Evolutionary conservation across 2,113 vertebrate genomes (phyloP).

Genomic region (Piaya cayana): DNA sequence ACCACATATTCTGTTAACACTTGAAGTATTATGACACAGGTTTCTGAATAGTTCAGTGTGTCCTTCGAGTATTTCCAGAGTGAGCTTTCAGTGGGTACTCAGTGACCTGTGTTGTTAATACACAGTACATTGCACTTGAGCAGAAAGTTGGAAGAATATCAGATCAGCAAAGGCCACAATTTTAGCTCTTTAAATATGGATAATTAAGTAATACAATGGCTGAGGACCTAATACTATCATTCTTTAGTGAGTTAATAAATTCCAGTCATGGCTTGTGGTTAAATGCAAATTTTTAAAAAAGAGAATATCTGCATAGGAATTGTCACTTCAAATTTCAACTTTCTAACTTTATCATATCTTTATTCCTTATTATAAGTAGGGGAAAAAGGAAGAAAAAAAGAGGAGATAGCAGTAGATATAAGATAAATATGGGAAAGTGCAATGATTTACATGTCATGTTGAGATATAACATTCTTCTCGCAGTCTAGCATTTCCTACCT

Average conservation of each 20-base stretch:
- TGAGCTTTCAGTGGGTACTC: slow-evolving; percentile 62
- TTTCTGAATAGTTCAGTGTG: slow-evolving; percentile 58
- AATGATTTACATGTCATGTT: slow-evolving; percentile 28
- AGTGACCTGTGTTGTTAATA: slow-evolving; percentile 69
- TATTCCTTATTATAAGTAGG: neutral
- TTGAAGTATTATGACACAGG: slow-evolving; percentile 45
- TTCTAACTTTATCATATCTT: slow-evolving; percentile 56
- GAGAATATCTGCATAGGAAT: slow-evolving; percentile 49
- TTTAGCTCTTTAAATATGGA: slow-evolving; percentile 71
- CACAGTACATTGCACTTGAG: slow-evolving; percentile 21
- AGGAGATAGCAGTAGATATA: neutral
- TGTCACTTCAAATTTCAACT: slow-evolving; percentile 24
- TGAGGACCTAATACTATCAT: slow-evolving; percentile 60
- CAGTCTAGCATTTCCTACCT: neutral
- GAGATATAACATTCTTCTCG: neutral
- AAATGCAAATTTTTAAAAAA: slow-evolving; percentile 66
- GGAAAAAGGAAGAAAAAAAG: neutral
- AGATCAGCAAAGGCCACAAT: slow-evolving; percentile 64
- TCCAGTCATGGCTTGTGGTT: slow-evolving; percentile 58
- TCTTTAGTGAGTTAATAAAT: slow-evolving; percentile 75
- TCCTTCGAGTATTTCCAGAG: slow-evolving; percentile 65
- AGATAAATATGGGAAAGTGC: neutral
- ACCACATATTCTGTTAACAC: slow-evolving; percentile 50
- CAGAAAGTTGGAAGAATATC: slow-evolving; percentile 66
- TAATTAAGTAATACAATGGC: slow-evolving; percentile 74